Evolutionary conservation across 1,140 invertebrate genomes (phyloP).

Genomic region (Drosophila navojoa): DNA sequence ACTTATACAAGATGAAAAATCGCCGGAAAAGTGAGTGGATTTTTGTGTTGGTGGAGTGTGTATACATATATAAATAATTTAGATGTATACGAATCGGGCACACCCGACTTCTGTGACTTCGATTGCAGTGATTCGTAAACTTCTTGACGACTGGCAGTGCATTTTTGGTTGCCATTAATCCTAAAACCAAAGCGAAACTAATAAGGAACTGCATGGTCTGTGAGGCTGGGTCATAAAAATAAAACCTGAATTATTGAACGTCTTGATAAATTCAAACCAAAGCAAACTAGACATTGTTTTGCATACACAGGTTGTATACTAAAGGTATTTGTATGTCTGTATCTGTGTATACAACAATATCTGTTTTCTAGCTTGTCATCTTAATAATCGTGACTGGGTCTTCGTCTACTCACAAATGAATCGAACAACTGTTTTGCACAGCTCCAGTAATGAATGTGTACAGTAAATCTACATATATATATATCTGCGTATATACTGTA

Average conservation of each 20-base stretch:
- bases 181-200: conserved; percentile 19
- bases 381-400: conserved; percentile 1
- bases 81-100: too few species aligned
- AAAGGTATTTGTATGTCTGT: too few species aligned
- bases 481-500: neutral
- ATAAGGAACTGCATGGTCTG: conserved; percentile 41
- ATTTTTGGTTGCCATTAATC: conserved; percentile 5
- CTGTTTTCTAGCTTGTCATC: too few species aligned
- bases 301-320: conserved; percentile 2
- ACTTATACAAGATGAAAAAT: too few species aligned
- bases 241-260: conserved; percentile 40
- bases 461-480: conserved; percentile 1
- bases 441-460: conserved; percentile 8
- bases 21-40: too few species aligned
- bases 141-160: conserved; percentile 9
- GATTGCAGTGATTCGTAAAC: neutral
- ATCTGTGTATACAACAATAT: neutral
- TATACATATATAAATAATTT: too few species aligned
- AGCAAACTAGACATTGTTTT: conserved; percentile 32
- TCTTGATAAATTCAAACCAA: conserved; percentile 21
- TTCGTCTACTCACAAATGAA: neutral
- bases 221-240: conserved; percentile 5
- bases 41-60: too few species aligned
- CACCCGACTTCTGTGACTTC: conserved; percentile 12
- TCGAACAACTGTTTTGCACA: conserved; percentile 6